Evolutionary conservation across 92 coral and sea anemone species (phyloP), one percentile per base, ranked within the genome.

Genomic region (Diadumene lineata): DNA sequence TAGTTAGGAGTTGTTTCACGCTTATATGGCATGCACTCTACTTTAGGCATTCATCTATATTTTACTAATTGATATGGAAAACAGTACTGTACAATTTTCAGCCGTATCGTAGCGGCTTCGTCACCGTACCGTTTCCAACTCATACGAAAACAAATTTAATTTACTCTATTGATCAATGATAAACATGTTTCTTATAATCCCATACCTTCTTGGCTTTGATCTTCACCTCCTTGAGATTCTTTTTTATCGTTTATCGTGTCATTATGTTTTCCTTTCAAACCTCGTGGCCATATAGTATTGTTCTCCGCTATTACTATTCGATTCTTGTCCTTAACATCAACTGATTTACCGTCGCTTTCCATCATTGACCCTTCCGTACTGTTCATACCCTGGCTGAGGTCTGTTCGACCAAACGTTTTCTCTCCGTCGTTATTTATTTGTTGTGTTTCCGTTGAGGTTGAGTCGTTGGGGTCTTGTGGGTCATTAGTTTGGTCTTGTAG

Each of bases 171-270:
- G n/a, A n/a, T n/a, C n/a, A n/a, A n/a, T n/a, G n/a, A n/a, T n/a
- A n/a, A n/a, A n/a, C n/a, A n/a, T n/a, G n/a, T n/a, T n/a, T n/a
- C n/a, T n/a, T n/a, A n/a, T n/a, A 13, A 13, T 25, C 22, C 48
- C 32, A 8, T 34, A 65, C 13, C 53, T 65, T 65, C 18, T 2
- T 29, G 21, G 27, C 43, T 21, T 65, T n/a, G 9, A 4, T 65
- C 24, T 65, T 65, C 53, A 17, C 53, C 32, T 27, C 43, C 18
- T 43, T 64, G 50, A n/a, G 64, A 19, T 61, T 70, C 69, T 10
- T 69, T 26, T 24, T 28, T 23, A 19, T 26, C 64, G 7, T n/a
- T 11, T 16, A 26, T 22, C 15, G 64, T 11, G 13, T 22, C 29
- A n/a, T 3, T 24, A 7, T 58, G 30, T 58, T 58, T 58, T 23